phyloP scores from a whole-genome alignment of 2,113 vertebrate genomes.

The Erythrocercus mccallii region DNA sequence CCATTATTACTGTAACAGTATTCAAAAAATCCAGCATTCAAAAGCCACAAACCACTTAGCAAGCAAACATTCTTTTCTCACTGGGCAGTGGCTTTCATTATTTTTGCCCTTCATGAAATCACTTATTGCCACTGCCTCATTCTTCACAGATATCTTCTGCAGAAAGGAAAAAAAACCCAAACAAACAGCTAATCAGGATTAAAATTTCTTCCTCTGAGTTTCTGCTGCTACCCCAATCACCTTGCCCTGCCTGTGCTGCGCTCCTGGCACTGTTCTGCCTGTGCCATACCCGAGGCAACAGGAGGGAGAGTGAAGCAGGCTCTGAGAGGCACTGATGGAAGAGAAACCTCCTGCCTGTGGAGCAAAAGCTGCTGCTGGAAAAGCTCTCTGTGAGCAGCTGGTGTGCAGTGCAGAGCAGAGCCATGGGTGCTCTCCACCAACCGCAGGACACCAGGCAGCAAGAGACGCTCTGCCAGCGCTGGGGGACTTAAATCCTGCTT shows the following conservation, averaged over 20 bases:
- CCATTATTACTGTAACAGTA: background rate
- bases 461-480: background rate
- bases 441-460: background rate
- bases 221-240: background rate
- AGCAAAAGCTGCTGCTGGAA: background rate
- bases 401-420: background rate
- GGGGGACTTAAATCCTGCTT: background rate
- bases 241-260: background rate
- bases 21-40: background rate
- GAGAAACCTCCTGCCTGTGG: background rate
- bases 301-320: background rate
- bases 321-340: background rate
- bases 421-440: background rate
- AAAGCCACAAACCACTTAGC: background rate
- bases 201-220: background rate
- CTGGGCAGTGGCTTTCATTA: background rate
- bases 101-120: background rate
- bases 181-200: background rate
- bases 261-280: background rate
- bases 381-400: background rate
- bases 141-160: background rate
- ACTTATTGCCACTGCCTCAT: background rate
- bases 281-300: fast-evolving
- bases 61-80: background rate
- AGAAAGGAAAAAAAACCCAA: background rate